A percentile compares a stretch with the other conserved stretches of the same genome.
These are phyloP conservation scores for Oryctolagus cuniculus DNA, from an alignment of 2,113 vertebrate genomes.

Conservation along the genomic window mOryCun1.1 NC_091439.1:121301001-121301500, in stretches of 20 bases:
- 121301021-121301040: neutral
- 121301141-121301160: neutral
- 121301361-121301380: neutral
- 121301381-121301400: constrained; percentile 5
- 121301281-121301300: neutral
- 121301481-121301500: neutral
- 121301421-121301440: neutral
- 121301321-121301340: neutral
- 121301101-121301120: constrained; percentile 7
- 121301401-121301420: constrained; percentile 13
- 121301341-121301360: neutral
- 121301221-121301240: neutral
- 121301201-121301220: neutral
- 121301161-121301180: neutral
- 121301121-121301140: constrained; percentile 22
- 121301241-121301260: neutral
- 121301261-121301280: neutral
- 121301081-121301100: neutral
- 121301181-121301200: constrained; percentile 17
- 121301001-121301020: neutral
- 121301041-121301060: neutral
- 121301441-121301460: neutral
- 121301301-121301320: neutral
- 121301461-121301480: constrained; percentile 13
- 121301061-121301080: neutral